Percentiles rank a stretch among this genome's conserved stretches.
Evolutionary conservation across 2,113 vertebrate genomes (phyloP).

Genomic region (Aythya baeri): DNA sequence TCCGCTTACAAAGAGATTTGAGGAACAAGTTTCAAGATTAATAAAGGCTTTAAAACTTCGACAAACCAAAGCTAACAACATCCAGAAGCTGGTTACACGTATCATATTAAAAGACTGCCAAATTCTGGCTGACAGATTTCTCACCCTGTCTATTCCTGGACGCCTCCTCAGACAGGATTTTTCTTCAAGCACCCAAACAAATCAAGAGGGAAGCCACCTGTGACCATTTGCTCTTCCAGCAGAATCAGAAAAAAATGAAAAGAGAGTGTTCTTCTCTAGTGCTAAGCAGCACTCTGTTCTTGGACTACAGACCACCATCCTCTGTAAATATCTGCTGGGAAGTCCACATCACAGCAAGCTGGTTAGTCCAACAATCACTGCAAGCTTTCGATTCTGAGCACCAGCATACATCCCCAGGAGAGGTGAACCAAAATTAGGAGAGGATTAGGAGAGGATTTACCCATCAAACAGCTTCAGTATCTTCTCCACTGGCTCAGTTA

Average conservation of each 20-base stretch:
- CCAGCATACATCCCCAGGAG: fast-evolving
- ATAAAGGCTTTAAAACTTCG: background rate
- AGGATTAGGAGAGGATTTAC: background rate
- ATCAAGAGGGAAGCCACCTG: too few species aligned
- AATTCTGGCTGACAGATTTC: too few species aligned
- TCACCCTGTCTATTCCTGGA: fast-evolving
- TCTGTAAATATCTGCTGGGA: background rate
- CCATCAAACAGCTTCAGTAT: background rate
- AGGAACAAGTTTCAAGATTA: background rate
- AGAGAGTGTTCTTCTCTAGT: background rate
- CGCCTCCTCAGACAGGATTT: background rate
- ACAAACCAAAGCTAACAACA: background rate
- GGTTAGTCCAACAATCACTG: background rate
- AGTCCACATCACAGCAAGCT: background rate
- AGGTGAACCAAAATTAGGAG: fast-evolving
- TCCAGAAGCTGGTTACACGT: fast-evolving
- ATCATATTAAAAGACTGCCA: fast-evolving
- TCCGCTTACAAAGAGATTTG: background rate
- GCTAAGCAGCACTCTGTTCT: background rate
- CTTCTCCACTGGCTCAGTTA: background rate
- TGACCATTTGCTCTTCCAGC: fast-evolving
- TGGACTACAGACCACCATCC: too few species aligned
- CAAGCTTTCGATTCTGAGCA: background rate
- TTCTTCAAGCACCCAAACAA: background rate
- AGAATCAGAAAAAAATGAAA: background rate